Evolutionary conservation across 1,140 invertebrate genomes (phyloP), one percentile per base, ranked within the genome.

Genomic region (Trichogramma pretiosum): DNA sequence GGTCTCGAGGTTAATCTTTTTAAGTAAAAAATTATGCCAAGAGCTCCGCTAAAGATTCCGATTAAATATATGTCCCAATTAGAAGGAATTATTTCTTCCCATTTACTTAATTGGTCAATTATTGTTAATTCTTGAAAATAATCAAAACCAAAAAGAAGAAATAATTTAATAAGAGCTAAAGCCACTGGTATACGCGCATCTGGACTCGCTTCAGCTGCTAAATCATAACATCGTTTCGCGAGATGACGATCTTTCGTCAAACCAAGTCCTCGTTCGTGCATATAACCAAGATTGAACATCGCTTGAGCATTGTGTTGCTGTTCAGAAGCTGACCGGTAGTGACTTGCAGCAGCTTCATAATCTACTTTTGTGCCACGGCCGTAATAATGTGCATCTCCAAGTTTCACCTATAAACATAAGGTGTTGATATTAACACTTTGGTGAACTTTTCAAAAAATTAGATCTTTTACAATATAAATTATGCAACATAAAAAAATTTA

Each of bases 381-480:
- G 67, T 99, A 99, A 68, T 98, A 99, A 70, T 98, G 89, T 63
- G 98, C 98, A 72, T 99, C 96, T 1, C 96, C 96, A 10, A 99
- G 78, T 76, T 98, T 98, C 0, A 99, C 83, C 59, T 88, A 55
- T 9, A 26, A 37, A 40, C 5, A 35, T 17, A 40, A 34, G n/a
- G n/a, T n/a, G n/a, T n/a, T n/a, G n/a, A n/a, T n/a, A n/a, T n/a
- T n/a, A n/a, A n/a, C n/a, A n/a, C n/a, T n/a, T n/a, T n/a, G n/a
- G n/a, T n/a, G n/a, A n/a, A n/a, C n/a, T n/a, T n/a, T n/a, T n/a
- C n/a, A n/a, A n/a, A n/a, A n/a, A n/a, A n/a, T n/a, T n/a, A n/a
- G n/a, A 8, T 32, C 36, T 16, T 26, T 32, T 26, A 34, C 14
- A 21, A 45, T 33, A 19, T 30, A 9, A 13, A 23, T 24, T n/a